Evolutionary conservation across 1,140 invertebrate genomes (phyloP), one percentile per base, ranked within the genome.

Genomic region (Meloidogyne exigua): DNA sequence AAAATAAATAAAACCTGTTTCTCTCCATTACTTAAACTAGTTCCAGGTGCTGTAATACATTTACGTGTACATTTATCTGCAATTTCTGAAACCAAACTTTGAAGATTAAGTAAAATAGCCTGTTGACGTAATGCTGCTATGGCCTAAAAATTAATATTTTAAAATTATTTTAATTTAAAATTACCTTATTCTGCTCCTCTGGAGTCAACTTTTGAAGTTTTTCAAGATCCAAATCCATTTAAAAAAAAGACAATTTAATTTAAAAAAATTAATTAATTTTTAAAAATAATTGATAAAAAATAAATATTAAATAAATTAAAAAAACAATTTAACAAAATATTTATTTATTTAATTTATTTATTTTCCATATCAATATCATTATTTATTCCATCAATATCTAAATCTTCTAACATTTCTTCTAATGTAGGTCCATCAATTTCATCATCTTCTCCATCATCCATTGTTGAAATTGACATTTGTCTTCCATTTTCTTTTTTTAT

Each of bases 321-420:
- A 25, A 25, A 68, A 68, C 7, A 68, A 68, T 68, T n/a, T 9
- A 32, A 32, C 2, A 32, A 3, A 32, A 32, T 32, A 32, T 32
- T 32, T 32, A 32, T 36, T 25, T 7, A 18, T 7, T 42, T 36
- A 25, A 68, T 36, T 39, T 39, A 28, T 67, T 32, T 18, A 18
- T 32, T 68, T 7, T 42, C 28, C 28, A 42, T 42, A 32, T 32
- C 32, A 26, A 66, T 28, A 64, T 80, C 79, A 21, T 69, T 49
- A 64, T 85, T 83, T 32, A 32, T 32, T 39, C 85, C 82, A 26
- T 76, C 68, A 57, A 90, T 84, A 49, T 88, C 83, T 76, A 98
- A 89, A 89, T 98, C 96, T 79, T 98, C 95, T 76, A 99, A 89
- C 96, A 99, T 98, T 89, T 98, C 96, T 76, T 94, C 93, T 0